Percentiles rank a stretch among this genome's conserved stretches.
Conservation (phyloP, 2,113 vertebrate genomes). For the Brachyhypopomus gauderio region DNA sequence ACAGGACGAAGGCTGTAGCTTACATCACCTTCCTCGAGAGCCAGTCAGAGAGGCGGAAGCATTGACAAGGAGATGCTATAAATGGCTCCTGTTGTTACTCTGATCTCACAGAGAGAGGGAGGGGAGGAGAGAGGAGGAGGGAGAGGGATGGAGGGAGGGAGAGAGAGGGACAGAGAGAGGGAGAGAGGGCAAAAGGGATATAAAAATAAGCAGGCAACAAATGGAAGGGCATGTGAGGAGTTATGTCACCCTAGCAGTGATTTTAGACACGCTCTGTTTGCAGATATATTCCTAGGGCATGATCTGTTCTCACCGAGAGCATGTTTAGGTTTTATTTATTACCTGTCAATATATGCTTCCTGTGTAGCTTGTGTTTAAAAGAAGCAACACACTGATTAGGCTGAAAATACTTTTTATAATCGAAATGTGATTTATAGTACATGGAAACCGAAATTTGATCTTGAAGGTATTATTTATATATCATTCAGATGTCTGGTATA, state of each 20-base stretch:
- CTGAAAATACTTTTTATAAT: neutral
- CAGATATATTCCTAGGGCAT: neutral
- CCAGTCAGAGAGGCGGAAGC: constrained; percentile 25
- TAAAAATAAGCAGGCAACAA: neutral
- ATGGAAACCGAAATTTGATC: too few relatives aligned
- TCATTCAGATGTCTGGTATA: too few relatives aligned
- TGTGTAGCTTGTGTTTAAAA: constrained; percentile 2
- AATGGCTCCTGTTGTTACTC: constrained; percentile 24
- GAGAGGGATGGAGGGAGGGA: neutral
- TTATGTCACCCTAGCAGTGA: neutral
- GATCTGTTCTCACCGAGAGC: neutral
- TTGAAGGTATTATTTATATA: too few relatives aligned
- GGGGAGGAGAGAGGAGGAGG: neutral
- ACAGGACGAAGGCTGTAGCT: constrained; percentile 35
- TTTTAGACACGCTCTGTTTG: constrained; percentile 8
- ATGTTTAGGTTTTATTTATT: neutral
- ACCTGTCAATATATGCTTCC: neutral
- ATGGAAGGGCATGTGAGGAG: constrained; percentile 32
- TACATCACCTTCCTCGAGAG: constrained; percentile 49
- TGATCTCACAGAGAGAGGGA: constrained; percentile 1
- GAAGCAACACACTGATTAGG: neutral
- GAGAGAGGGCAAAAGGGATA: neutral
- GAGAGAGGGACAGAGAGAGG: neutral
- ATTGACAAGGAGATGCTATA: constrained; percentile 27
- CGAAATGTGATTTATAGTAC: neutral